Conservation (phyloP, 2,888 invertebrate species). For the Apodemia zela region DNA sequence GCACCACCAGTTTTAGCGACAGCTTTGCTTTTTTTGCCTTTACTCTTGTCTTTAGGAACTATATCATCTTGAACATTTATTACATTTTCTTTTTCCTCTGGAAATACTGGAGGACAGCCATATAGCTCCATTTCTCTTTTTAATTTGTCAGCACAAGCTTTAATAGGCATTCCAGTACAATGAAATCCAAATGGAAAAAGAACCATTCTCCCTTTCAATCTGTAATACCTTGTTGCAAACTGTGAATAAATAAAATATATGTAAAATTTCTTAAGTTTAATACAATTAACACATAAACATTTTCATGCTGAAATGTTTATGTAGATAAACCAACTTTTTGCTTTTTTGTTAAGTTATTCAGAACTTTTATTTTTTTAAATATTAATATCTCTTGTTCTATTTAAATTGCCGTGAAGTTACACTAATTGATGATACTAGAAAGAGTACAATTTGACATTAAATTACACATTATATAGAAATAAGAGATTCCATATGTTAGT, state of each 20-base stretch:
- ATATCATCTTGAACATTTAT: slow-evolving; percentile 77
- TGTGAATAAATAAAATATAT: slow-evolving; percentile 48
- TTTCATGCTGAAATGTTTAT: too few species aligned
- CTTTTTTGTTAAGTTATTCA: too few species aligned
- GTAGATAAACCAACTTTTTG: too few species aligned
- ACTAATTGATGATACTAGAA: too few species aligned
- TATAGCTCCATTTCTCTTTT: slow-evolving; percentile 94
- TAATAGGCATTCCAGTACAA: slow-evolving; percentile 99
- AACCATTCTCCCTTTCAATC: slow-evolving; percentile 94
- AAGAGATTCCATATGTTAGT: too few species aligned
- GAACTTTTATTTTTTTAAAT: too few species aligned
- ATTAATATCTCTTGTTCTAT: too few species aligned
- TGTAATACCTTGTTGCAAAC: slow-evolving; percentile 95
- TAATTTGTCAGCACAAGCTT: slow-evolving; percentile 98
- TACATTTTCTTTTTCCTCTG: slow-evolving; percentile 77
- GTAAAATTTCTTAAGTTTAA: not conserved
- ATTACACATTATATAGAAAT: too few species aligned
- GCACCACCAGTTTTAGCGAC: slow-evolving; percentile 93
- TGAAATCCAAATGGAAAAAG: slow-evolving; percentile 99
- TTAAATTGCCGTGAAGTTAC: too few species aligned
- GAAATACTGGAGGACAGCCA: slow-evolving; percentile 96
- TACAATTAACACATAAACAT: not conserved
- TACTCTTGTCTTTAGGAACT: slow-evolving; percentile 83
- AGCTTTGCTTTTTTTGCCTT: slow-evolving; percentile 97
- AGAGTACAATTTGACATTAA: too few species aligned